Conservation (phyloP, 1,140 invertebrate species). For the Caenorhabditis elegans region DNA sequence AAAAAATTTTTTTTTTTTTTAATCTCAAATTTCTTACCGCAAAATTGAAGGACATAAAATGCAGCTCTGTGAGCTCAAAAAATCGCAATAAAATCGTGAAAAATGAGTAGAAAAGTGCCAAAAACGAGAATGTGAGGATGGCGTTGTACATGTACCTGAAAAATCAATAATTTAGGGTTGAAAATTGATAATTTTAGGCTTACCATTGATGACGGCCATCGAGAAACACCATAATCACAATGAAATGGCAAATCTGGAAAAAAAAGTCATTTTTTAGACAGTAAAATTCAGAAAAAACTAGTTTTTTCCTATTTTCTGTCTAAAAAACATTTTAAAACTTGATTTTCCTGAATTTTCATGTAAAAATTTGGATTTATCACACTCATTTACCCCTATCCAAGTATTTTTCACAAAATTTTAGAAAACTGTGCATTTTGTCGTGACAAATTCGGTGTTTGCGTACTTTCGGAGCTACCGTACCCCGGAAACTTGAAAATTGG, state of each 20-base stretch:
- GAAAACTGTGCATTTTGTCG: too few species aligned
- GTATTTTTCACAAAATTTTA: neutral
- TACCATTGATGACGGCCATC: neutral
- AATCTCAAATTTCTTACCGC: too few species aligned
- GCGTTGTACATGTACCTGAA: neutral
- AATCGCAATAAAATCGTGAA: slow-evolving; percentile 3
- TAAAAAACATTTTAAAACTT: neutral
- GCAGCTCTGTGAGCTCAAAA: neutral
- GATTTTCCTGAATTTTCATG: neutral
- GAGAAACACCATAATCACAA: neutral
- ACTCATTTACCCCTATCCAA: neutral
- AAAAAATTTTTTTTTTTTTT: too few species aligned
- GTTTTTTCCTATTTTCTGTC: too few species aligned
- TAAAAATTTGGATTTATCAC: neutral
- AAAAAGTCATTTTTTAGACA: neutral
- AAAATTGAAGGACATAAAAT: neutral
- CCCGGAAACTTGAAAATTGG: too few species aligned
- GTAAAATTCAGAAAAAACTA: too few species aligned
- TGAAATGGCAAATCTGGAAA: slow-evolving; percentile 4
- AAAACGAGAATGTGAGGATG: neutral
- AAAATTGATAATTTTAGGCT: neutral
- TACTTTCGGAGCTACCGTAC: too few species aligned
- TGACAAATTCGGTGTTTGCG: too few species aligned
- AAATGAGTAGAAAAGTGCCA: neutral
- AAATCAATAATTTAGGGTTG: neutral